Evolutionary conservation across 1,140 invertebrate genomes (phyloP), one percentile per base, ranked within the genome.

Genomic region (Periplaneta americana): DNA sequence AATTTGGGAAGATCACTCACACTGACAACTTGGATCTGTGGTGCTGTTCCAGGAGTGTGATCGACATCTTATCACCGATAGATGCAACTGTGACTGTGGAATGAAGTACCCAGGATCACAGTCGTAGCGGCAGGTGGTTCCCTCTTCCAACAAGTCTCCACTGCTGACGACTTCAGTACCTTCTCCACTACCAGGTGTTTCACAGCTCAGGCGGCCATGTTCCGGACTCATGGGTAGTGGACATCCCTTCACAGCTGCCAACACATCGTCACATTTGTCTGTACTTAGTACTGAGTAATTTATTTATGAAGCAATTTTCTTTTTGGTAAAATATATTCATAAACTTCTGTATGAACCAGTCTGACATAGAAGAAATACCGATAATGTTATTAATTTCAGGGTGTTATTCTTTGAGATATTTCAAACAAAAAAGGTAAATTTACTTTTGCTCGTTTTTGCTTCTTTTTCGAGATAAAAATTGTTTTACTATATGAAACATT

Each of bases 1-100:
- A n/a, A n/a, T n/a, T n/a, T 48, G 39, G 39, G n/a, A 15, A 48
- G 17, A 48, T 22, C n/a, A 75, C 79, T 80, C 66, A 80, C 79
- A 22, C 75, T 66, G 18, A 35, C 81, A 82, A 22, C 75, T 82
- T 36, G 81, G 75, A 66, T 82, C 81, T 34, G 66, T 35, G 4
- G 75, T 82, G 37, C 74, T 82, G 32, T 82, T 82, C 81, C 81
- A 82, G 22, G 39, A 36, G 39, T 48, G 75, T n/a, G 32, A 33
- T 1, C 28, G 22, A 34, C 81, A 82, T 13, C 33, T 5, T 32
- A 74, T 82, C 10, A 76, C 75, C 2, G 34, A 6, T 8, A 82
- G 74, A 22, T 82, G 81, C 1, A 2, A 15, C 39, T 82, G 81
- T 22, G 34, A 37, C 22, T 22, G 32, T 35, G 81, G 75, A 10